These are phyloP conservation scores for Neodiprion lecontei DNA, from an alignment of 1,140 invertebrate species.

Conservation along the genomic window DNA sequence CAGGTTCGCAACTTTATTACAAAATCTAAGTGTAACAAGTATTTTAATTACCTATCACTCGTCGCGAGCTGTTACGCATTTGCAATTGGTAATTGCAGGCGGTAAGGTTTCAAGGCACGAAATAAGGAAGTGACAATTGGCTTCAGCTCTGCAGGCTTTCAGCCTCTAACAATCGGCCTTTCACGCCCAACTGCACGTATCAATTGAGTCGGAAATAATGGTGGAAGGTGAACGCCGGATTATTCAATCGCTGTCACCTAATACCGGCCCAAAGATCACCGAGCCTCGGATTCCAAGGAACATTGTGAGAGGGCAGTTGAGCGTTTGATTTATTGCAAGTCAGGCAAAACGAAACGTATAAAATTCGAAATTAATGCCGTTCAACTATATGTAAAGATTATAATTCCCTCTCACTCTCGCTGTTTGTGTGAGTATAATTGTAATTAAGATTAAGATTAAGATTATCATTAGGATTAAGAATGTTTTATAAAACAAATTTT, in stretches of 20 bases:
- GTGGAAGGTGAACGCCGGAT: not conserved
- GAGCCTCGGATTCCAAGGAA: not conserved
- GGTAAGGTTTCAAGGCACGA: not conserved
- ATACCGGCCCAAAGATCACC: not conserved
- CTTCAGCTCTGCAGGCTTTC: not conserved
- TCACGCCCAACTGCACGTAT: not conserved
- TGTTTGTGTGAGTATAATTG: too few relatives aligned
- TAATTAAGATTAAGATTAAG: not conserved
- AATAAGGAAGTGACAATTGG: constrained; percentile 5
- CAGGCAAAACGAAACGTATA: not conserved
- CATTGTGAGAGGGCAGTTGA: not conserved
- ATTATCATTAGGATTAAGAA: not conserved
- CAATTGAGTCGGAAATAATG: too few relatives aligned
- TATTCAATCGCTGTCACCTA: not conserved
- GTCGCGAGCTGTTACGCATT: not conserved
- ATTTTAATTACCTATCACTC: not conserved
- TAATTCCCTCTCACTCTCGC: too few relatives aligned
- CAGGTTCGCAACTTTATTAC: too few relatives aligned
- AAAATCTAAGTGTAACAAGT: not conserved
- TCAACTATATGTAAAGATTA: not conserved
- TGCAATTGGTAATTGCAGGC: not conserved
- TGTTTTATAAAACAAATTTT: not conserved
- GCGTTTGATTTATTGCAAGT: not conserved
- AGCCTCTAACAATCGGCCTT: not conserved
- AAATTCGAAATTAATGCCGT: not conserved